phyloP scores from a whole-genome alignment of 2,888 invertebrate species.

The Euproctis similis region DNA sequence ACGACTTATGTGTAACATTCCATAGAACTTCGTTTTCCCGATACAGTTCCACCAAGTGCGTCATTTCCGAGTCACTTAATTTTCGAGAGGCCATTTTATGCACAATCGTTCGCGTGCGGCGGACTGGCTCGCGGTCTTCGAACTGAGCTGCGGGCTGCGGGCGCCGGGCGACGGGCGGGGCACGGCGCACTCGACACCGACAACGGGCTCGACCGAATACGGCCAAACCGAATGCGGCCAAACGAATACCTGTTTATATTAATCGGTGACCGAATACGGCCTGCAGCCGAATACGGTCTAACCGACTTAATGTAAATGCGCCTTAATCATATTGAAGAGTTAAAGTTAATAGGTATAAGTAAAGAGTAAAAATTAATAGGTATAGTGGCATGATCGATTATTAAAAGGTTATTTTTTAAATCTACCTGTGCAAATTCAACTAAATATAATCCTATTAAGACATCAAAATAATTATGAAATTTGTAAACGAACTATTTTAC shows the following conservation, averaged over 20 bases:
- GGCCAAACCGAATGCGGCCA: no score
- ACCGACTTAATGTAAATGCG: neutral
- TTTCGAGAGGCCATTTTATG: slow-evolving; percentile 9
- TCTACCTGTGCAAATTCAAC: no score
- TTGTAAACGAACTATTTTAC: no score
- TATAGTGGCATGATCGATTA: no score
- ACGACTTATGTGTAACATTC: slow-evolving; percentile 8
- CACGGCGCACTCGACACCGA: slow-evolving; percentile 3
- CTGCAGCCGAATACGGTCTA: neutral
- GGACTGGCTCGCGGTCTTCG: slow-evolving; percentile 7
- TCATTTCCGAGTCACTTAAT: slow-evolving; percentile 9
- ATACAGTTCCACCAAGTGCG: slow-evolving; percentile 9
- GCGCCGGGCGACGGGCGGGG: no score
- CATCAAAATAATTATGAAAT: no score
- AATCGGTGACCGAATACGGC: slow-evolving; percentile 9
- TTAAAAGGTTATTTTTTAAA: no score
- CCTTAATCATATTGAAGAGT: no score
- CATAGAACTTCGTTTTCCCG: slow-evolving; percentile 11
- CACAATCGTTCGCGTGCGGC: slow-evolving; percentile 9
- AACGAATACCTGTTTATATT: slow-evolving; percentile 10
- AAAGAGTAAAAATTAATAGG: no score
- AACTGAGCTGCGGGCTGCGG: slow-evolving; percentile 6
- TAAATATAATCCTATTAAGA: no score
- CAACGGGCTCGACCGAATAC: slow-evolving; percentile 4
- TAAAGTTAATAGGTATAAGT: no score